Evolutionary conservation across 2,888 invertebrate genomes (phyloP), one percentile per base, ranked within the genome.

Genomic region (Drosophila suboccidentalis): DNA sequence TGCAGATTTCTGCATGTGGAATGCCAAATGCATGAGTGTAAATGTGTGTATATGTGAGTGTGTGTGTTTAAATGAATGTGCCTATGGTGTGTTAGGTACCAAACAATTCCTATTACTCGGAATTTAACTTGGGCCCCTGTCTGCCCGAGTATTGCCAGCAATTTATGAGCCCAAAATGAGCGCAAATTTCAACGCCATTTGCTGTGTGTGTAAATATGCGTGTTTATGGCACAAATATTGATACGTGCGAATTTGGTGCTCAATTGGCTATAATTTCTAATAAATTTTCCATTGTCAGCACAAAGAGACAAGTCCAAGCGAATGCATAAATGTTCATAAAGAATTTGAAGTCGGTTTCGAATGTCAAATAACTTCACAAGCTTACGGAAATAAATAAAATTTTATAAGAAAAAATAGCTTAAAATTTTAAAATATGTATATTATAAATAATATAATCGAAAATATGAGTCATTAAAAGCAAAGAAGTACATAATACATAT

Each of bases 151-250:
- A 62, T 80, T 73, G 83, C 41, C 60, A 44, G 72, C 87, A 82
- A 85, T 87, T 84, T 87, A 87, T 87, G 86, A 68, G 78, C 65
- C 70, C 66, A 64, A 77, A 87, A 80, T 82, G 75, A 87, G 82
- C 69, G 76, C 72, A 68, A 78, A 68, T 66, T 80, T 78, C 55
- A 65, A 54, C 55, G 66, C 49, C 62, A 50, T 58, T 34, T 53
- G 39, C 22, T 44, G 22, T 17, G 9, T 60, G 38, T 71, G 67
- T 46, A 36, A 46, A 41, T 66, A 65, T 69, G 57, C 15, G 41
- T 71, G 65, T 38, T 44, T 51, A 49, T 47, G 11, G 46, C 51
- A 38, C 38, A 63, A 19, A 69, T 26, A 41, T 43, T 34, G 47
- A 8, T 43, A 39, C 32, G 44, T 62, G 70, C 61, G 57, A 82